Evolutionary conservation across 2,113 vertebrate genomes (phyloP).

Genomic region (Callithrix jacchus): DNA sequence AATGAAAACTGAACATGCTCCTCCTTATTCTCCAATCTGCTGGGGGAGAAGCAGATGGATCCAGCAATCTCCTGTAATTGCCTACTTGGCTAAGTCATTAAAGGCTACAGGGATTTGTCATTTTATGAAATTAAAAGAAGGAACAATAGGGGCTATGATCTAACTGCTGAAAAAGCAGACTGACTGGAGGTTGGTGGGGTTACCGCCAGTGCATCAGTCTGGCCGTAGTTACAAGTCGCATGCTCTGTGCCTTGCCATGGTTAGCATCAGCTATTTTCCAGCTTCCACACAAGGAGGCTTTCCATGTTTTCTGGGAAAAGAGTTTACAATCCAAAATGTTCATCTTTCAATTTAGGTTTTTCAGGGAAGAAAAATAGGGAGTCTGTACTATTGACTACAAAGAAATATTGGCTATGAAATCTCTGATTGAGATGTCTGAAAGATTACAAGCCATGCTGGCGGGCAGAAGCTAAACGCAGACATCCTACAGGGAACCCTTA

Average conservation of each 20-base stretch:
- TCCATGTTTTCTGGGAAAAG: not conserved
- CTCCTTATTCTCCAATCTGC: conserved; percentile 31
- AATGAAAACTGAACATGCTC: conserved; percentile 52
- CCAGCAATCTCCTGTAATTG: conserved; percentile 66
- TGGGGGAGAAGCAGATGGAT: conserved; percentile 61
- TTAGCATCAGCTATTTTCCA: conserved; percentile 38
- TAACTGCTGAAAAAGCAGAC: conserved; percentile 51
- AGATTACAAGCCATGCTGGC: not conserved
- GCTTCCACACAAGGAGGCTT: not conserved
- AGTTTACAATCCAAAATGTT: conserved; percentile 39
- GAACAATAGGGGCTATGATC: conserved; percentile 50
- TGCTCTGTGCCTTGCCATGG: not conserved
- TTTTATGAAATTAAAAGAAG: conserved; percentile 71
- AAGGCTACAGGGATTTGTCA: conserved; percentile 57
- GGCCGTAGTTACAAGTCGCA: conserved; percentile 30
- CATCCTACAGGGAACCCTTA: not conserved
- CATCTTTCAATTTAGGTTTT: conserved; percentile 38
- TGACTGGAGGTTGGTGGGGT: not conserved
- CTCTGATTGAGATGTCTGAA: not conserved
- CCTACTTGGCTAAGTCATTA: conserved; percentile 67
- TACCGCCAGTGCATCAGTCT: conserved; percentile 24
- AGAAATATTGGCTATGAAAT: conserved; percentile 9
- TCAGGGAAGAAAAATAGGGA: not conserved
- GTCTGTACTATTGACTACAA: not conserved
- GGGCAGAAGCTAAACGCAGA: not conserved